Base-by-base conservation (phyloP, 1,140 invertebrate genomes). In the Drosophila repleta region DNA sequence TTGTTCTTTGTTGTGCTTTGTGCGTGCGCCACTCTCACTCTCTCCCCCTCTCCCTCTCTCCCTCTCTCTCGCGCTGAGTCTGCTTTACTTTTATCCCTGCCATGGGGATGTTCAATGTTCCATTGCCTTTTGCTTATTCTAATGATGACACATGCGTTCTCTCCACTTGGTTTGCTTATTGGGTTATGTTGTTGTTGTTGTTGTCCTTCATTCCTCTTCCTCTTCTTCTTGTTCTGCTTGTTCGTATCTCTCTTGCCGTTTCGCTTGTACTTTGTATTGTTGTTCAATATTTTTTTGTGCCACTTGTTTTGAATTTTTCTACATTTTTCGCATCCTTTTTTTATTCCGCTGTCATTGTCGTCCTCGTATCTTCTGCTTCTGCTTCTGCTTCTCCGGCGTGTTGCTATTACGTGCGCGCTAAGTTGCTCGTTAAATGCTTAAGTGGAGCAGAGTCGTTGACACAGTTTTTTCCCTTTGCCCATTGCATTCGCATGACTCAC, bases 361-460 rank as follows among this genome's bases (percentile, higher is more conserved):
- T n/a, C n/a, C n/a, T n/a, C n/a, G 43, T 62, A 56, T 41, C 37
- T 52, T 13, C 13, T 68, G 58, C 51, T 57, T 77, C 29, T 52
- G 13, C 13, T 68, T 63, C 51, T 57, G 74, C 60, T 48, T 84
- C 64, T 69, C n/a, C n/a, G n/a, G n/a, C n/a, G n/a, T 79, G 55
- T 48, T 84, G 75, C 51, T 77, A 79, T 88, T 83, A 87, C 83
- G 79, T 88, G 82, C 76, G 76, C 76, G 83, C 82, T 73, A 87
- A 88, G 71, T 87, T 82, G 75, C 82, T 88, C 82, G 83, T 88
- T 87, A 87, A 87, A 87, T 76, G 79, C 75, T 79, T 88, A 87
- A 87, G 83, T 87, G 84, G 83, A 87, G 84, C 84, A 88, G 87
- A 87, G 83, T 87, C 84, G 83, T 87, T 87, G 83, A 87, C 83